Evolutionary conservation across 2,888 invertebrate genomes (phyloP), one percentile per base, ranked within the genome.

Genomic region (Chrysodeixis includens): DNA sequence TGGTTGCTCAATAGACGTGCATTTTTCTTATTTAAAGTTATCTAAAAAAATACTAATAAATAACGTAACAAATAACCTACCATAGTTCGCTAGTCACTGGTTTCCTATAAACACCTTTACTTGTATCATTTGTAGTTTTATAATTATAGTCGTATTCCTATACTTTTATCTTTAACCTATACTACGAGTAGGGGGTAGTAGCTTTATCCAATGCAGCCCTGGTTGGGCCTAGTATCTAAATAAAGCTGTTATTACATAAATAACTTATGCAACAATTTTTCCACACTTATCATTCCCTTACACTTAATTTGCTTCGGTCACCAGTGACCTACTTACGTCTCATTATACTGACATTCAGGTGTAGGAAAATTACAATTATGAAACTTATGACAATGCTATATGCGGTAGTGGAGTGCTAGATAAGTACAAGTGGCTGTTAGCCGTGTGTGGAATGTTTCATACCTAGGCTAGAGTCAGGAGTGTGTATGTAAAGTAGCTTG

Each of bases 311-410:
- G 46, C 10, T 49, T 49, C 16, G 57, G 14, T 59, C 12, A 35
- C 40, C 16, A 9, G 35, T 30, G 52, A 9, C 32, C 59, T 68
- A 69, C 18, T 46, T 30, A 22, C 52, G 55, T 55, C 58, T 68
- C 69, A 62, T 26, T 69, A 78, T 30, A n/a, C 0, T 32, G n/a
- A 22, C 3, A 6, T 30, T 60, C 61, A 78, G 59, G 51, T 51
- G 26, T 52, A 52, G 73, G 73, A 74, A 74, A 74, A 78, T 74
- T 74, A 78, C 73, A 74, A 78, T 68, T 59, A 74, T 59, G 53
- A 74, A 54, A 74, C 53, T 40, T 10, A 16, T 20, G 59, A 62
- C 66, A 72, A 30, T 18, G 49, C 78, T 46, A 56, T 73, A 66
- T 78, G 75, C 69, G 73, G 69, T 68, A 74, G 56, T 78, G 20